These are phyloP conservation scores for Leptinotarsa defecta DNA, from an alignment of 1,140 invertebrate species.

Conservation along the genomic window DNA sequence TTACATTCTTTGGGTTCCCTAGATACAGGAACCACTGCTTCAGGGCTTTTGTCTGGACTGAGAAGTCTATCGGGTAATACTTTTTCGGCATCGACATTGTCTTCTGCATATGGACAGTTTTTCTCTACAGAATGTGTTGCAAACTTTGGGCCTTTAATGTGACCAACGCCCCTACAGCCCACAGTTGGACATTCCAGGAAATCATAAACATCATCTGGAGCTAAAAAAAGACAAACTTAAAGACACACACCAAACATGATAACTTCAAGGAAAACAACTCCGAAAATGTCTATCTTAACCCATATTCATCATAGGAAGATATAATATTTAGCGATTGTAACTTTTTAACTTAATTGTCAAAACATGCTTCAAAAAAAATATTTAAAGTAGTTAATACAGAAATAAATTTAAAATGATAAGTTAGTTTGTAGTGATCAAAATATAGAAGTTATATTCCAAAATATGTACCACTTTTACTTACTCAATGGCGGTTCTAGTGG, in stretches of 20 bases:
- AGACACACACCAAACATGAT: neutral
- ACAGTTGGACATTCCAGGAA: constrained; percentile 70
- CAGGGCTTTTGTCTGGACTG: constrained; percentile 48
- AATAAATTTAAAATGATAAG: no score
- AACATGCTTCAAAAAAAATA: no score
- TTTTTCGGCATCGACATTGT: constrained; percentile 69
- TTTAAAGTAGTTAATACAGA: no score
- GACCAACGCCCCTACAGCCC: constrained; percentile 80
- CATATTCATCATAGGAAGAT: no score
- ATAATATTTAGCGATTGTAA: no score
- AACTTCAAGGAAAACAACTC: no score
- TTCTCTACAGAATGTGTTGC: constrained; percentile 75
- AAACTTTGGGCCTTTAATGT: constrained; percentile 75
- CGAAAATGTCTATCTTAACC: no score
- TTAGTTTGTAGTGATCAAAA: no score
- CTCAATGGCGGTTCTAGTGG: constrained; percentile 81
- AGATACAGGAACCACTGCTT: constrained; percentile 53
- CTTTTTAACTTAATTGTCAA: no score
- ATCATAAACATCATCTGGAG: constrained; percentile 65
- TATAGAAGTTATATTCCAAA: no score
- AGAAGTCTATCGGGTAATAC: constrained; percentile 62
- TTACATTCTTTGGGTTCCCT: constrained; percentile 53
- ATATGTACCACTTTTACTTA: constrained; percentile 55
- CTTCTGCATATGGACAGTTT: constrained; percentile 82
- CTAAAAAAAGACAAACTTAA: constrained; percentile 51